Conservation (phyloP, 2,797 vertebrate genomes). For the Petrocephalus sullivani region DNA sequence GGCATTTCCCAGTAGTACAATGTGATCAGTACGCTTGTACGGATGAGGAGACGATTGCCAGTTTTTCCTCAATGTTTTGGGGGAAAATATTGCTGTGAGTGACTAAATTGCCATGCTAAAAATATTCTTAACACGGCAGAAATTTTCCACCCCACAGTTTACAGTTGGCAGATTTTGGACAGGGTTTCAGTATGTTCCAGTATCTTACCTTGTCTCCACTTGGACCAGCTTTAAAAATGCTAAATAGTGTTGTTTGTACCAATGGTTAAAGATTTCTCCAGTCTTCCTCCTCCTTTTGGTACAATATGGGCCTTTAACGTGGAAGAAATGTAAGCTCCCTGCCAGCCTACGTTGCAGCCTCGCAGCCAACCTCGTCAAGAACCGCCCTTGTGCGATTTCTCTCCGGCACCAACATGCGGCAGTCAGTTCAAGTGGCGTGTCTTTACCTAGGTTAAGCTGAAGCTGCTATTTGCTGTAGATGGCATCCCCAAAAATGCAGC, state of each 20-base stretch:
- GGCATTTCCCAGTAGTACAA: background rate
- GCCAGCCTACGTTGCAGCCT: background rate
- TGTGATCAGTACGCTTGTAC: background rate
- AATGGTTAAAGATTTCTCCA: background rate
- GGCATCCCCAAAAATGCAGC: background rate
- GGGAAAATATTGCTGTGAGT: background rate
- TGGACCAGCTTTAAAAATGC: background rate
- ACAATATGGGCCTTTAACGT: background rate
- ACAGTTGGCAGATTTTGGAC: background rate
- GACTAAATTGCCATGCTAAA: background rate
- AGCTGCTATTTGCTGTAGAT: background rate
- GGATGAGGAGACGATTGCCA: background rate
- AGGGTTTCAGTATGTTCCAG: background rate
- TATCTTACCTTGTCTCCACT: background rate
- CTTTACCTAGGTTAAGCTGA: background rate
- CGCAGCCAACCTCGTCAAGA: background rate
- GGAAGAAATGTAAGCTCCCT: background rate
- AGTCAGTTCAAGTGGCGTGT: background rate
- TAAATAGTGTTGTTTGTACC: background rate
- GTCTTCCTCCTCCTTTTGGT: background rate
- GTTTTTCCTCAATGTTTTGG: background rate
- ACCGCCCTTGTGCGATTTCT: background rate
- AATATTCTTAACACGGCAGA: background rate
- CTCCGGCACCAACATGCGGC: background rate
- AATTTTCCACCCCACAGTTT: background rate